Percentiles rank a stretch among this genome's conserved stretches.
Conservation (phyloP, 2,888 invertebrate species). For the Acrocyrtus sp. region DNA sequence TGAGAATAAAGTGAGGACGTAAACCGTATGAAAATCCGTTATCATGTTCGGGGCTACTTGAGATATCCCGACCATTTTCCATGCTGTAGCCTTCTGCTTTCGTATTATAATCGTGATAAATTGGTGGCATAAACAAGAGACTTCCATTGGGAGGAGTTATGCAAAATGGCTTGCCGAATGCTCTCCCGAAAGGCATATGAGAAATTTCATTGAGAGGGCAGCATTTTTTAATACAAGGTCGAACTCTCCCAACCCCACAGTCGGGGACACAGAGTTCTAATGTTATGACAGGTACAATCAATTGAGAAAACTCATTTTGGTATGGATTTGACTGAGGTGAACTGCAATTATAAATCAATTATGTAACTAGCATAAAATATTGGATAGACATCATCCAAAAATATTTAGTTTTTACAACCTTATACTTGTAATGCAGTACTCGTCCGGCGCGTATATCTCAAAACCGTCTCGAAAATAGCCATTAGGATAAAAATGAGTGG, state of each 20-base stretch:
- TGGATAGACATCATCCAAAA: neutral
- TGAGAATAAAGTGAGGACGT: conserved; percentile 34
- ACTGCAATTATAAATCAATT: too few species aligned
- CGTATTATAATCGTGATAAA: conserved; percentile 44
- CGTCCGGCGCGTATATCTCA: conserved; percentile 49
- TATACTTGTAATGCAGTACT: conserved; percentile 51
- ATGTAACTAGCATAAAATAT: too few species aligned
- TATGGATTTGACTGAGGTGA: too few species aligned
- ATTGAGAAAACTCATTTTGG: neutral
- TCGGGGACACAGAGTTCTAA: conserved; percentile 29
- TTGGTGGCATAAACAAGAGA: conserved; percentile 24
- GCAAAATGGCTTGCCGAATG: conserved; percentile 6
- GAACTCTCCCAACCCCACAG: conserved; percentile 28
- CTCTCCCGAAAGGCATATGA: neutral
- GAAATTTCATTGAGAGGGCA: conserved; percentile 38
- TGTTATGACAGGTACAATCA: too few species aligned
- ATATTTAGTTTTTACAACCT: neutral
- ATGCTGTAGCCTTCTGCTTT: neutral
- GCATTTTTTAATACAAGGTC: conserved; percentile 52
- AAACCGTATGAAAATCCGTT: neutral
- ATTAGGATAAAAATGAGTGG: conserved; percentile 32
- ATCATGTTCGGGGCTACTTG: neutral
- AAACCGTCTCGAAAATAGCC: conserved; percentile 40
- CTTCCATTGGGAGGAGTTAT: conserved; percentile 1
- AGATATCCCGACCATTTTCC: neutral